Conservation (phyloP, 2,797 vertebrate species). For the Bucorvus abyssinicus region DNA sequence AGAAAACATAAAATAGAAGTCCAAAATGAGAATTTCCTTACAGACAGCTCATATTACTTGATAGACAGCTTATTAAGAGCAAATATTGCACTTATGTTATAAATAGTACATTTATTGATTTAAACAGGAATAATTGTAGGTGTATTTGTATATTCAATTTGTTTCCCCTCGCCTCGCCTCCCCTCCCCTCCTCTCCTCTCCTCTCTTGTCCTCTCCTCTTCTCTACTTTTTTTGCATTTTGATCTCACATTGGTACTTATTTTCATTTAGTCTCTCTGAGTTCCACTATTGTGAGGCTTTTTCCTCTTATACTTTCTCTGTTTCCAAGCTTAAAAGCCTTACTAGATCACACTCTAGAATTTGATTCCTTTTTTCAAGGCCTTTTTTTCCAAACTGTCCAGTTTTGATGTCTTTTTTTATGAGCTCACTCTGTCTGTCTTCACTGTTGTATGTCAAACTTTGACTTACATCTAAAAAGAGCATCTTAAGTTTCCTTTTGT, state of each 20-base stretch:
- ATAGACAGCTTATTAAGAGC: not conserved
- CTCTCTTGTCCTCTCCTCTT: not conserved
- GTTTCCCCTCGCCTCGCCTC: no score
- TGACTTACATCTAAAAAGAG: not conserved
- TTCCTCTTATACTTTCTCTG: not conserved
- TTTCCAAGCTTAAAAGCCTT: not conserved
- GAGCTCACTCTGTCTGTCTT: not conserved
- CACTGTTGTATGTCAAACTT: not conserved
- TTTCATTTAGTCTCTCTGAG: not conserved
- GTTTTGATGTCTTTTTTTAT: not conserved
- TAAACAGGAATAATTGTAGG: not conserved
- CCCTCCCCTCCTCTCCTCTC: no score
- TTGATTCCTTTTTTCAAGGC: fast-evolving
- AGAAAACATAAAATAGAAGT: not conserved
- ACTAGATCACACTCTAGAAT: not conserved
- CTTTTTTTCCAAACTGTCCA: not conserved
- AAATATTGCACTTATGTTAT: not conserved
- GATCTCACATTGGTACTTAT: not conserved
- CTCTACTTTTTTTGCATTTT: not conserved
- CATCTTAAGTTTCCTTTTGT: not conserved
- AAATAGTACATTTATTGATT: not conserved
- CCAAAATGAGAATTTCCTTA: not conserved
- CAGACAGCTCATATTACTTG: not conserved
- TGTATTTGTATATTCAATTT: not conserved
- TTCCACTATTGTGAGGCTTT: not conserved